phyloP scores from a whole-genome alignment of 1,140 invertebrate species.

The Ditylenchus dipsaci region DNA sequence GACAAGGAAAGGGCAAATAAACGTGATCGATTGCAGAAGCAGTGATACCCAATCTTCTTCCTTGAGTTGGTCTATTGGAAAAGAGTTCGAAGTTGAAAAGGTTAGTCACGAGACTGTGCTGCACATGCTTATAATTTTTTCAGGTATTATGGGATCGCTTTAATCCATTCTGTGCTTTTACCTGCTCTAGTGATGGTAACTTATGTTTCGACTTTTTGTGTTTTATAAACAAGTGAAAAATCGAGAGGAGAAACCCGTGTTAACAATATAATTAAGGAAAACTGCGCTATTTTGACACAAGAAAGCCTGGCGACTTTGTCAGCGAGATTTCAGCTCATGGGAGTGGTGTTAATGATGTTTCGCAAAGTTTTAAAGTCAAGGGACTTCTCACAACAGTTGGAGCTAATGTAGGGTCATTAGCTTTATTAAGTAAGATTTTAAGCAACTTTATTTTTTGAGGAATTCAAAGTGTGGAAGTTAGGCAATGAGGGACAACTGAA shows the following conservation, averaged over 20 bases:
- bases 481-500: not conserved
- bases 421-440: not conserved
- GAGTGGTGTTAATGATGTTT: slow-evolving; percentile 61
- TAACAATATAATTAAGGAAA: slow-evolving; percentile 28
- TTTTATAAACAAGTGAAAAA: too few species aligned
- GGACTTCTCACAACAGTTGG: slow-evolving; percentile 43
- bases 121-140: not conserved
- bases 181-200: slow-evolving; percentile 54
- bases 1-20: slow-evolving; percentile 65
- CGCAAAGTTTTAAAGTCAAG: slow-evolving; percentile 31
- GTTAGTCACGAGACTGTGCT: slow-evolving; percentile 44
- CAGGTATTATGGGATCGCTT: slow-evolving; percentile 73
- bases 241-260: too few species aligned
- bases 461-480: slow-evolving; percentile 28
- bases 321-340: slow-evolving; percentile 76
- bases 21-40: slow-evolving; percentile 58
- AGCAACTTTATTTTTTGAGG: slow-evolving; percentile 19
- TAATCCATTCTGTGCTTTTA: slow-evolving; percentile 71
- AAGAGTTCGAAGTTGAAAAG: slow-evolving; percentile 76
- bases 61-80: slow-evolving; percentile 66
- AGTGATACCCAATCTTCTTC: slow-evolving; percentile 71
- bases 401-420: slow-evolving; percentile 31
- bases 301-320: slow-evolving; percentile 67
- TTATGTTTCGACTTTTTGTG: not conserved
- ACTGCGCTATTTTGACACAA: slow-evolving; percentile 70